Conservation (phyloP, 2,888 invertebrate genomes). For the Beris chalybata region DNA sequence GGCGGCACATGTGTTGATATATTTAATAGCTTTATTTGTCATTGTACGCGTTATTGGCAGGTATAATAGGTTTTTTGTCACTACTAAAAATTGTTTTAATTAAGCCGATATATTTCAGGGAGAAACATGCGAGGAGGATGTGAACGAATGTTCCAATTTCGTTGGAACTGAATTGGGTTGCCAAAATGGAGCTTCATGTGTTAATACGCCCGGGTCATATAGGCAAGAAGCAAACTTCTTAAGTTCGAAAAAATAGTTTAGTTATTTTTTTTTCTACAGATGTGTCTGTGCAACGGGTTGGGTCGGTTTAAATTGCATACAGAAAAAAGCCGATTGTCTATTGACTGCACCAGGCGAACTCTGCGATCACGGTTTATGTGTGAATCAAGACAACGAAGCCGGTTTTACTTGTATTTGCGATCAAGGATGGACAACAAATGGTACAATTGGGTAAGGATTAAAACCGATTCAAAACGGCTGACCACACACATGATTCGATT, state of each 20-base stretch:
- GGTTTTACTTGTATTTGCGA: slow-evolving; percentile 81
- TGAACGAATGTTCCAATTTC: slow-evolving; percentile 82
- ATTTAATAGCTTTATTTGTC: slow-evolving; percentile 72
- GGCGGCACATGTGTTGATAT: slow-evolving; percentile 80
- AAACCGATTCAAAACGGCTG: no score
- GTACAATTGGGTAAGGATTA: slow-evolving; percentile 41
- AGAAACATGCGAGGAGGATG: slow-evolving; percentile 72
- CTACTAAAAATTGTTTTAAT: not conserved
- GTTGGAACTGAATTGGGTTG: slow-evolving; percentile 85
- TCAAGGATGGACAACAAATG: slow-evolving; percentile 83
- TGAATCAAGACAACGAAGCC: slow-evolving; percentile 63
- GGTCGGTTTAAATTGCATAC: slow-evolving; percentile 81
- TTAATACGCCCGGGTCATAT: slow-evolving; percentile 78
- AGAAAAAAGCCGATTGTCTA: slow-evolving; percentile 71
- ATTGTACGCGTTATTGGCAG: slow-evolving; percentile 72
- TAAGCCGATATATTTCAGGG: slow-evolving; percentile 58
- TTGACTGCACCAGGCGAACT: slow-evolving; percentile 70
- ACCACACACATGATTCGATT: slow-evolving; percentile 49
- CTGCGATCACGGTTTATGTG: slow-evolving; percentile 86
- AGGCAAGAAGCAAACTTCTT: slow-evolving; percentile 57
- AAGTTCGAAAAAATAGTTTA: not conserved
- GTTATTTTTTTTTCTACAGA: slow-evolving; percentile 51
- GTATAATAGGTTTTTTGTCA: slow-evolving; percentile 40
- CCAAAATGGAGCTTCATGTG: slow-evolving; percentile 84
- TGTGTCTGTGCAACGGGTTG: slow-evolving; percentile 77